Evolutionary conservation across 2,888 invertebrate genomes (phyloP).

Genomic region (Dryobotodes eremita): DNA sequence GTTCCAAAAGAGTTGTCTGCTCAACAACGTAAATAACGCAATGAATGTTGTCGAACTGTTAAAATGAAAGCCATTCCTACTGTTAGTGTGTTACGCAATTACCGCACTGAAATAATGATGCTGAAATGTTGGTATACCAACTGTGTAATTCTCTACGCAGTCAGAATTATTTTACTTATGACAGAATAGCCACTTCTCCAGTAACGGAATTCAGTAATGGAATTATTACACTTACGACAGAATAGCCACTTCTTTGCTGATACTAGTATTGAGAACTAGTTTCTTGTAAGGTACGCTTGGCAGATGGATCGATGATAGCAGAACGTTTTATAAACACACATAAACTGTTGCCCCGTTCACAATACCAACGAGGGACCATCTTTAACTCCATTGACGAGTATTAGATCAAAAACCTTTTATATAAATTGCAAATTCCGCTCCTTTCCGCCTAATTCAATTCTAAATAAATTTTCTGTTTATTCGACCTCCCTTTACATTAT

Average conservation of each 20-base stretch:
- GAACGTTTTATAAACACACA: too few species aligned
- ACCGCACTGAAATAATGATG: neutral
- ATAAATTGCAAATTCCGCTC: conserved; percentile 1
- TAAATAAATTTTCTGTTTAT: conserved; percentile 31
- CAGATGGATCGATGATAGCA: too few species aligned
- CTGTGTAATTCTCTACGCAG: neutral
- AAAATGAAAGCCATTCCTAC: too few species aligned
- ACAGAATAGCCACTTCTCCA: neutral
- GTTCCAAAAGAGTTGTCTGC: too few species aligned
- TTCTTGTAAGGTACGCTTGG: too few species aligned
- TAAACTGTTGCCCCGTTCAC: too few species aligned
- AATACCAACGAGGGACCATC: neutral
- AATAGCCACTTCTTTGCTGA: neutral
- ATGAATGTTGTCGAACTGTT: too few species aligned
- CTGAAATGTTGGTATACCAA: neutral
- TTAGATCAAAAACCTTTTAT: neutral
- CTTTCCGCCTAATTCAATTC: neutral
- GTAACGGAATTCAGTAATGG: too few species aligned
- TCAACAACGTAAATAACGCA: too few species aligned
- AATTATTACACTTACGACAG: neutral
- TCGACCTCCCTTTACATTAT: conserved; percentile 26
- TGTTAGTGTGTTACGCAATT: too few species aligned
- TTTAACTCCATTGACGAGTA: neutral
- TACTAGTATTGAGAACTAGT: too few species aligned
- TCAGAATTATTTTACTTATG: neutral